Percentiles rank a stretch among this genome's conserved stretches.
Evolutionary conservation across 1,140 invertebrate species (phyloP).

Genomic region (Meloidogyne hapla): DNA sequence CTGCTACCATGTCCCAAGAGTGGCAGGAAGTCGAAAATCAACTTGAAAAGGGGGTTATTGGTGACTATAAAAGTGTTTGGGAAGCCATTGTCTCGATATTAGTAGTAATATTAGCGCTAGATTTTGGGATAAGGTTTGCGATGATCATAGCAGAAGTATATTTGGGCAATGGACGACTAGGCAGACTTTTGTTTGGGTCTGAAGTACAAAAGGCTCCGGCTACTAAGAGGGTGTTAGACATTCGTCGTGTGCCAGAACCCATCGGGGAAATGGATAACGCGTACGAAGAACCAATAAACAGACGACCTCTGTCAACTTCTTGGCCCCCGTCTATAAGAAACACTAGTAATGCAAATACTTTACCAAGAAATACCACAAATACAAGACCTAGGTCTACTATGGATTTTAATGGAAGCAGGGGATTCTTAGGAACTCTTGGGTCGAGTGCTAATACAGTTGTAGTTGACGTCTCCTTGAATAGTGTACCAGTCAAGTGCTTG

Average conservation of each 20-base stretch:
- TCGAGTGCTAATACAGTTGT: too few relatives aligned
- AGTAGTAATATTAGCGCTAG: not conserved
- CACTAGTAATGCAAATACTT: not conserved
- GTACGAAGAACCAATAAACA: not conserved
- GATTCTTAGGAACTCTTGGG: too few relatives aligned
- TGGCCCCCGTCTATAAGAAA: not conserved
- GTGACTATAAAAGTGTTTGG: not conserved
- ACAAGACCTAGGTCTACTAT: too few relatives aligned
- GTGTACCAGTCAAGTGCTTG: too few relatives aligned
- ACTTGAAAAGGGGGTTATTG: not conserved
- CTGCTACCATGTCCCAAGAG: not conserved
- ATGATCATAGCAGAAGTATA: not conserved
- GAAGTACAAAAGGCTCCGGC: not conserved
- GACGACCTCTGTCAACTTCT: not conserved
- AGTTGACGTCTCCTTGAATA: too few relatives aligned
- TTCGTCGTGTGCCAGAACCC: not conserved
- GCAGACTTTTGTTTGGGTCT: not conserved
- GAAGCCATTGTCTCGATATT: not conserved
- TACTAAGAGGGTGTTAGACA: not conserved
- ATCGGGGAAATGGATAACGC: not conserved
- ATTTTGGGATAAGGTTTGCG: not conserved
- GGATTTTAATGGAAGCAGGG: too few relatives aligned
- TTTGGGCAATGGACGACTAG: not conserved
- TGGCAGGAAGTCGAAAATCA: not conserved
- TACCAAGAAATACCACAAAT: too few relatives aligned